Evolutionary conservation across 1,140 invertebrate species (phyloP).

Genomic region (Drepana arcuata): DNA sequence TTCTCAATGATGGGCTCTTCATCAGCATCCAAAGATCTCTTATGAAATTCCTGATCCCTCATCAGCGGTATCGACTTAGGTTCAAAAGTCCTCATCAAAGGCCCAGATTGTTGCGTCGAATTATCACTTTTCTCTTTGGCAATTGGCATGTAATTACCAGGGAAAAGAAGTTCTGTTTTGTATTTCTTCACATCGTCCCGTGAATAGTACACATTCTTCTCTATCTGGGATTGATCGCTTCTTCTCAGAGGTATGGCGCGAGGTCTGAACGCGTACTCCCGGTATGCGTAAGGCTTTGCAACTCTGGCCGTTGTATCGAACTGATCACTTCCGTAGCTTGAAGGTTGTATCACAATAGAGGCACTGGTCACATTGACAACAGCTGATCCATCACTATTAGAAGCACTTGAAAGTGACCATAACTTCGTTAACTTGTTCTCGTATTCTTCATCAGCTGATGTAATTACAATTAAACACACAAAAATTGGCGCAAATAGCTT

Average conservation of each 20-base stretch:
- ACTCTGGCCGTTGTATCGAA: conserved; percentile 11
- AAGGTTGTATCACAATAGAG: conserved; percentile 37
- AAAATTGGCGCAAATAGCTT: no score
- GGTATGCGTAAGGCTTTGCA: conserved; percentile 1
- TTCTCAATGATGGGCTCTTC: conserved; percentile 37
- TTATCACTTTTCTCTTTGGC: conserved; percentile 60
- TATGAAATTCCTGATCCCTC: conserved; percentile 37
- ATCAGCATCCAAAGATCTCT: conserved; percentile 37
- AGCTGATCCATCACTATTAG: conserved; percentile 32
- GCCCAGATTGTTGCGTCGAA: conserved; percentile 19
- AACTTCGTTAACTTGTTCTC: conserved; percentile 42
- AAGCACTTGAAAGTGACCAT: conserved; percentile 30
- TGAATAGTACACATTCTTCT: conserved; percentile 43
- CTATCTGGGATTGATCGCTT: conserved; percentile 24
- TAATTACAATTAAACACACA: conserved; percentile 24
- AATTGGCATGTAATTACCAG: conserved; percentile 63
- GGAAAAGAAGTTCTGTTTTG: conserved; percentile 56
- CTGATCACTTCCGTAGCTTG: conserved; percentile 21
- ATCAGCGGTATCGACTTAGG: conserved; percentile 49
- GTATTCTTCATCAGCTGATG: conserved; percentile 29
- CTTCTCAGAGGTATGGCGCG: conserved; percentile 35
- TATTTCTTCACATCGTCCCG: conserved; percentile 33
- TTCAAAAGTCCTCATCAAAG: conserved; percentile 24
- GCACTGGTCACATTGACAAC: conserved; percentile 45
- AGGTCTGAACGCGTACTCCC: conserved; percentile 43